Conservation (phyloP, 2,797 vertebrate species). For the Dromococcyx pavoninus region DNA sequence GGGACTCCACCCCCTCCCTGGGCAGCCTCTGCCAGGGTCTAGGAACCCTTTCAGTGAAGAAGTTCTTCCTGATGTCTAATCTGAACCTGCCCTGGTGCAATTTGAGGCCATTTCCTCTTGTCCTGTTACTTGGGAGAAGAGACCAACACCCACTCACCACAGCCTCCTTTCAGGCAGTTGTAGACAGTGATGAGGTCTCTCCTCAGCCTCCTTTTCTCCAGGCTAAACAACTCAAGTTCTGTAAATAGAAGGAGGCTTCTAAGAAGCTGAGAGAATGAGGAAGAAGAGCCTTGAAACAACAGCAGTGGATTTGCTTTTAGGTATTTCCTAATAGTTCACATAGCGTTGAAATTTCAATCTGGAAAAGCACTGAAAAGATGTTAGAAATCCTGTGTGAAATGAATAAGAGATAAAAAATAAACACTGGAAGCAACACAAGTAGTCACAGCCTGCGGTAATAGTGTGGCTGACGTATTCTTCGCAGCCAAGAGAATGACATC, state of each 20-base stretch:
- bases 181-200: too few relatives aligned
- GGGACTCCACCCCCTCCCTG: too few relatives aligned
- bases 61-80: too few relatives aligned
- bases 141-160: too few relatives aligned
- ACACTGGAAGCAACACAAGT: neutral
- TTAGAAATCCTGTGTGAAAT: neutral
- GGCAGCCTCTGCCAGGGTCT: too few relatives aligned
- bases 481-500: neutral
- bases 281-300: neutral
- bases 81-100: too few relatives aligned
- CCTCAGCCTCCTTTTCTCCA: too few relatives aligned
- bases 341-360: neutral
- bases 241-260: neutral
- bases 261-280: neutral
- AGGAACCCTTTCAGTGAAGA: too few relatives aligned
- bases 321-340: neutral
- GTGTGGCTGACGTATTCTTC: neutral
- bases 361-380: neutral
- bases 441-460: neutral
- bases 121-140: too few relatives aligned
- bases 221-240: too few relatives aligned
- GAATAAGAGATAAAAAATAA: neutral
- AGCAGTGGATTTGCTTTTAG: neutral
- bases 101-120: too few relatives aligned
- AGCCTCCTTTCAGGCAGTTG: too few relatives aligned